Evolutionary conservation across 2,888 invertebrate genomes (phyloP), one percentile per base, ranked within the genome.

Genomic region (Tinea semifulvella): DNA sequence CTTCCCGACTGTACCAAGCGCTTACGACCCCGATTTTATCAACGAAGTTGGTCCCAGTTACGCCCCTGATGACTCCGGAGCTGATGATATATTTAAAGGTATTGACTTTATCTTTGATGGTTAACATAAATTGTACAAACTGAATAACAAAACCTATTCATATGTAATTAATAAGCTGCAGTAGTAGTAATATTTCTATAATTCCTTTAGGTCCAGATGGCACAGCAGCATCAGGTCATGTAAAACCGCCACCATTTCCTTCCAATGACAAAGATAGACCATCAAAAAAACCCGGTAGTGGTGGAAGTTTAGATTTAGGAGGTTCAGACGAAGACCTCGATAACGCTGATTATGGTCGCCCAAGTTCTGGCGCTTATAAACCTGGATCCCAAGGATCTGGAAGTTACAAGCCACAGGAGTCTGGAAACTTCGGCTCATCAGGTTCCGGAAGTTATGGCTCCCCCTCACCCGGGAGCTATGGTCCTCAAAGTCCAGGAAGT

Each of bases 1-100:
- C 50, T 86, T 84, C 65, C 86, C 84, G 2, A 82, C 84, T 2
- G 70, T 85, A 26, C 84, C 85, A 1, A 83, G 85, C 50, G 77
- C 82, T 6, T 82, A 84, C 48, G 81, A 81, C 49, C 79, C 79
- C 3, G 73, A 73, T 49, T 75, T 81, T 46, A 62, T 67, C 11
- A 77, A 68, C 47, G 68, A 75, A 19, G 74, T 68, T 7, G 58
- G 63, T 2, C 60, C 50, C 47, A 54, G 20, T 20, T 66, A 53
- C 44, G 54, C 62, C 0, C 56, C 69, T 1, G 63, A 60, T 36
- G 68, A 68, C 27, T 60, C 58, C 3, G 60, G 56, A 19, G 47
- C 62, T 20, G 79, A 77, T 50, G 77, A 79, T 49, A 74, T 68
- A 13, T 80, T 64, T 56, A 77, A 82, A 81, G 61, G 75, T 85